These are phyloP conservation scores for Tylochromis polylepis DNA, from an alignment of 2,113 vertebrate genomes.

Conservation along the genomic window DNA sequence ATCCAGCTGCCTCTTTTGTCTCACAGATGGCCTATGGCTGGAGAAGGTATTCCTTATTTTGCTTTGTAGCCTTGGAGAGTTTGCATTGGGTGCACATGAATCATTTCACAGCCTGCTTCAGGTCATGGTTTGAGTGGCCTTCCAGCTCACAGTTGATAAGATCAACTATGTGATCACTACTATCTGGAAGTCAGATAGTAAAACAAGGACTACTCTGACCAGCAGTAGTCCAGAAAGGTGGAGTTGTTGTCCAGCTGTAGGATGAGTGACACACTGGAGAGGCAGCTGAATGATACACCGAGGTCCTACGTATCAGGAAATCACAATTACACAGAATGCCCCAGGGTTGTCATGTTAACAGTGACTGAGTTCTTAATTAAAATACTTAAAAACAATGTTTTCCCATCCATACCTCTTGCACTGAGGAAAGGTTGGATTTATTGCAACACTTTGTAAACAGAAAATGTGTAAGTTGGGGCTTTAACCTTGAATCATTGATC, in stretches of 20 bases:
- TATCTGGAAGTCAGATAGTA: background rate
- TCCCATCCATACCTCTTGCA: background rate
- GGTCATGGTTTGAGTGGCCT: background rate
- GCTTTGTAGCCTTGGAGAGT: background rate
- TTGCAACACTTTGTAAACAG: background rate
- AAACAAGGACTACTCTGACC: fast-evolving
- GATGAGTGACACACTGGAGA: background rate
- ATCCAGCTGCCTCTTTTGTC: background rate
- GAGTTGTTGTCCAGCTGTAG: background rate
- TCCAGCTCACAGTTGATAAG: background rate
- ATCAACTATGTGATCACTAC: too few relatives aligned
- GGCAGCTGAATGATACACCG: background rate
- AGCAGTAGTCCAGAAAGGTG: background rate
- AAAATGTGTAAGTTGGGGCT: background rate
- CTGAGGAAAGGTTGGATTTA: background rate
- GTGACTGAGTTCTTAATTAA: background rate
- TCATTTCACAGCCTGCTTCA: background rate
- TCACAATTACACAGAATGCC: background rate
- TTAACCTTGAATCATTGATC: background rate
- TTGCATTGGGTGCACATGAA: background rate
- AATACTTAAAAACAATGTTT: background rate
- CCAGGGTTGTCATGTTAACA: background rate
- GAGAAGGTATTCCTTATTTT: background rate
- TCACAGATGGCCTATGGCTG: background rate
- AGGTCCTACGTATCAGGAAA: background rate